Base-by-base conservation (phyloP, 1,140 invertebrate species). In the Aphelenchoides fujianensis region DNA sequence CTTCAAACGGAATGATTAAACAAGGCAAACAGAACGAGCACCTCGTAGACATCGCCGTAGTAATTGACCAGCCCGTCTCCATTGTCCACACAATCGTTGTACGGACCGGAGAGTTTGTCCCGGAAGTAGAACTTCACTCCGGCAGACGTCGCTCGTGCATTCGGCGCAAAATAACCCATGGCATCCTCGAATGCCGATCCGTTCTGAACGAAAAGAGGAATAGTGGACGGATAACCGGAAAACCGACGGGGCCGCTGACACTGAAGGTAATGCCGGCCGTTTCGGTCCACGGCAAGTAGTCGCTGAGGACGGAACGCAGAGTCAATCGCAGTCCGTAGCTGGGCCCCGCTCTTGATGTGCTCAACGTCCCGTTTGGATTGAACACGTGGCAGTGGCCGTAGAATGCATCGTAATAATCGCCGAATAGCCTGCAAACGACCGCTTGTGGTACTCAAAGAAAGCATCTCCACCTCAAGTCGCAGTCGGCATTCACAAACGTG, bases 281-380 rank as follows among this genome's bases (percentile, higher is more conserved):
- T 34, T 70, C 12, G 1, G 68, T 71, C 66, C 66, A 70, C 31
- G 67, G 66, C 19, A 70, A 27, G 1, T 70, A 70, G 12, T 70
- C 27, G 35, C 53, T 32, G 19, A n/a, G 9, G 59, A n/a, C 12
- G n/a, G 34, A 35, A 2, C 68, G 66, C 31, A 70, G 53, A 3
- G n/a, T 16, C 30, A 70, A 53, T 34, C 69, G n/a, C n/a, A 70
- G 27, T 27, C 69, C 69, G 32, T 70, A 71, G 52, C 31, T 35
- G 2, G 69, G 69, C 2, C 69, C 69, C 12, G 69, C 69, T 23
- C 69, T 16, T 2, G 19, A n/a, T 1, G n/a, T 70, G 12, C 71
- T 70, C 16, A 34, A 12, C 23, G 16, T 66, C 12, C 16, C n/a
- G 0, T 37, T 30, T 12, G 32, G 31, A 37, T 66, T 66, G 34